phyloP scores from a whole-genome alignment of 1,140 invertebrate species.

The Saxidomus purpurata region DNA sequence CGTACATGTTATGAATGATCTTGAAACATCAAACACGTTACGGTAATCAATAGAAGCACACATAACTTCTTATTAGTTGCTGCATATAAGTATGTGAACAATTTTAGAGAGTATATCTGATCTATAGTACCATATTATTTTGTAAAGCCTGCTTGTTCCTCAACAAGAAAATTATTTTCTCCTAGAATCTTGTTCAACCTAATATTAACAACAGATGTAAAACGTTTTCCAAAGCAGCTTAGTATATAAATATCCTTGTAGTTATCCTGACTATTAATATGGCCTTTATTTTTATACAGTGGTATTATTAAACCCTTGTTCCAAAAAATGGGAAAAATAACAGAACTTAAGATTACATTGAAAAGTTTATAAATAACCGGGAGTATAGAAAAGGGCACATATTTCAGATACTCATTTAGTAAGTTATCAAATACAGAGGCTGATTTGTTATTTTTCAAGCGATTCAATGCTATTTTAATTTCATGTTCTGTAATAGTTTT shows the following conservation, averaged over 20 bases:
- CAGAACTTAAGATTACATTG: background rate
- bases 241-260: background rate
- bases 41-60: background rate
- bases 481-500: background rate
- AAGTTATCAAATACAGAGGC: background rate
- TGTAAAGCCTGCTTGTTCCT: conserved; percentile 33
- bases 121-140: background rate
- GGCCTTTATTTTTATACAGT: conserved; percentile 15
- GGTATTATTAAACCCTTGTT: background rate
- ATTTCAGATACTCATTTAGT: conserved; percentile 1
- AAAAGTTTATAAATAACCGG: background rate
- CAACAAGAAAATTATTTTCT: background rate
- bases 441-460: background rate
- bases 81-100: background rate
- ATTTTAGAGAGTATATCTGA: background rate
- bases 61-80: background rate
- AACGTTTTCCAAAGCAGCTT: conserved; percentile 27
- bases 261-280: background rate
- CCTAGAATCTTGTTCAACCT: background rate
- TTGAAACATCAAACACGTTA: conserved; percentile 10
- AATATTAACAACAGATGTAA: conserved; percentile 5
- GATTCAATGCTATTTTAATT: background rate
- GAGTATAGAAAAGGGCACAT: background rate
- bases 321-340: background rate
- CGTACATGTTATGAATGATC: conserved; percentile 1